Evolutionary conservation across 2,888 invertebrate genomes (phyloP).

Genomic region (Holacanthella duospinosa): DNA sequence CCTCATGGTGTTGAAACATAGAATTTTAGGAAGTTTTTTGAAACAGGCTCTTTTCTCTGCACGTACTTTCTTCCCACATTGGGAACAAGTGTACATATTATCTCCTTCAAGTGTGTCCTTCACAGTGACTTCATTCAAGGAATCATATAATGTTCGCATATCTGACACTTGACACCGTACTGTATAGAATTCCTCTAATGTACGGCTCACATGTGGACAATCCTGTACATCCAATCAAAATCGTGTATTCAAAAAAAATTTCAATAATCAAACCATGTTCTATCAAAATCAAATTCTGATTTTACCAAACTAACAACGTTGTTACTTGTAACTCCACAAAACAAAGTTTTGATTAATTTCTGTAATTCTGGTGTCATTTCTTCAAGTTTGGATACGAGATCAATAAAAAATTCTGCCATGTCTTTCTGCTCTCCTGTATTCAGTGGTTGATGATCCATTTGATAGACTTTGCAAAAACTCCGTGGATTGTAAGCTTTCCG

Average conservation of each 20-base stretch:
- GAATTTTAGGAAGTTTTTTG: slow-evolving; percentile 80
- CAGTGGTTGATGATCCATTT: slow-evolving; percentile 91
- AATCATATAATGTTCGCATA: slow-evolving; percentile 90
- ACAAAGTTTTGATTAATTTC: slow-evolving; percentile 75
- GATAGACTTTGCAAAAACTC: slow-evolving; percentile 90
- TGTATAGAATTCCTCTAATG: slow-evolving; percentile 91
- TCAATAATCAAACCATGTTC: not conserved
- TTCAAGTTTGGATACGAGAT: slow-evolving; percentile 86
- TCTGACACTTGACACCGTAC: slow-evolving; percentile 93
- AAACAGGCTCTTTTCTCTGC: slow-evolving; percentile 92
- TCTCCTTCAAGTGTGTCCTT: slow-evolving; percentile 94
- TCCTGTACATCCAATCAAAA: no score
- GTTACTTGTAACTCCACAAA: slow-evolving; percentile 87
- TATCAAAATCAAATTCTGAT: no score
- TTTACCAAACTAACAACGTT: slow-evolving; percentile 83
- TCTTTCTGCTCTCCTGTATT: slow-evolving; percentile 96
- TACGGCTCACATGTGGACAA: slow-evolving; percentile 87
- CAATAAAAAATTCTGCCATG: slow-evolving; percentile 96
- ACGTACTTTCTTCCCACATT: slow-evolving; percentile 86
- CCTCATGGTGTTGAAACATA: slow-evolving; percentile 94
- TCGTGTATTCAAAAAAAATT: not conserved
- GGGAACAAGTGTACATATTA: slow-evolving; percentile 95
- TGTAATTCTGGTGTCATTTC: slow-evolving; percentile 81
- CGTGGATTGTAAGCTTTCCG: slow-evolving; percentile 90
- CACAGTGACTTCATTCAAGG: slow-evolving; percentile 90